Evolutionary conservation across 2,797 vertebrate genomes (phyloP), one percentile per base, ranked within the genome.

Genomic region (Chiloscyllium punctatum): DNA sequence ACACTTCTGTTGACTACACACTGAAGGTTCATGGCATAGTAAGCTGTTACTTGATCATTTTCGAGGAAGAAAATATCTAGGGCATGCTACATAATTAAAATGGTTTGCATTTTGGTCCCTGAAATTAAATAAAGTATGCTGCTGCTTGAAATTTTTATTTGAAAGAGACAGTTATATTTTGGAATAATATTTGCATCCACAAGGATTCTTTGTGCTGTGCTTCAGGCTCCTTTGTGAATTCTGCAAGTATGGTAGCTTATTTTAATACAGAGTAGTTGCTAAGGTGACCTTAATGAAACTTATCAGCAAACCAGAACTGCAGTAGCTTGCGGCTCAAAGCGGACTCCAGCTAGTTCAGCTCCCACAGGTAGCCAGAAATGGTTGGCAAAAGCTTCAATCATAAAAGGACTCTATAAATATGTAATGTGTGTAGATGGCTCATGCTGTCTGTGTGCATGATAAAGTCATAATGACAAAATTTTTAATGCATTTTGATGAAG

Each of bases 231-330:
- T 72, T 30, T 72, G 92, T 30, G 23, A 72, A 48, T 27, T 94
- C 48, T 51, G 69, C 27, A 16, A 18, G 42, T 5, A 48, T 51
- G 37, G 91, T 15, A 48, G 23, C 48, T 94, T 68, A 18, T 74
- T 74, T 94, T 51, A 33, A 94, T 51, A 53, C 69, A 33, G 25
- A 48, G 37, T 72, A 37, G 90, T n/a, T 68, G 90, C 90, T 62
- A 66, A 37, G 9, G n/a, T 92, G 88, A 91, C 37, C 68, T 71
- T 68, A 92, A 92, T 92, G 90, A 68, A 37, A 57, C 90, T 92
- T 92, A 68, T 94, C 91, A 94, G 66, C 66, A 94, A 69, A 48
- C 88, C 16, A 62, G 53, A 62, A 16, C n/a, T 8, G 0, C 16
- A 5, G n/a, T 42, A 42, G n/a, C n/a, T 94, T 71, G 6, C 11